Evolutionary conservation across 2,113 vertebrate genomes (phyloP).

Genomic region (Protomyctophum bolini): DNA sequence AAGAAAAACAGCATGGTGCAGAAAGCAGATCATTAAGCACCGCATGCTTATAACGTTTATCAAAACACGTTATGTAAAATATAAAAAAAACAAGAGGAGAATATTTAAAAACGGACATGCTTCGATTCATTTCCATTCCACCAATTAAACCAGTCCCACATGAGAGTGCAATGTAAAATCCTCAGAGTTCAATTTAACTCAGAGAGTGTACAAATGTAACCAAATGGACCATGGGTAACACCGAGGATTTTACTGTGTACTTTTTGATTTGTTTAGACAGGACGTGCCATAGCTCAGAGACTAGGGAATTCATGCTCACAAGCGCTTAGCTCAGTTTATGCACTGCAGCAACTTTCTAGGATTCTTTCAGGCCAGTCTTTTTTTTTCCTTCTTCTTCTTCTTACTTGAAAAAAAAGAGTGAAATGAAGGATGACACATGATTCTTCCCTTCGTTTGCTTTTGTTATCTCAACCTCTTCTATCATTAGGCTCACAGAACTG

Average conservation of each 20-base stretch:
- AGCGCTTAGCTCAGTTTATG: constrained; percentile 24
- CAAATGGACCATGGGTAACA: no score
- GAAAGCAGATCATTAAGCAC: constrained; percentile 61
- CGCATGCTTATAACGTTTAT: constrained; percentile 56
- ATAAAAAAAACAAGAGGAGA: constrained; percentile 39
- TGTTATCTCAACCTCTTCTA: constrained; percentile 30
- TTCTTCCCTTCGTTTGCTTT: constrained; percentile 38
- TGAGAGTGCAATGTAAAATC: constrained; percentile 7
- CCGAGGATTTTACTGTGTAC: not conserved
- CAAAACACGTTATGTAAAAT: constrained; percentile 46
- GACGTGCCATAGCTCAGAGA: constrained; percentile 39
- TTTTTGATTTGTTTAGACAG: constrained; percentile 23
- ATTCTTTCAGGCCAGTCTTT: constrained; percentile 36
- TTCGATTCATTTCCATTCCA: constrained; percentile 49
- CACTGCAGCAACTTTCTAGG: constrained; percentile 32
- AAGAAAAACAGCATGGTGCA: constrained; percentile 47
- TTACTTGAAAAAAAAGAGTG: constrained; percentile 2
- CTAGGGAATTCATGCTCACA: constrained; percentile 34
- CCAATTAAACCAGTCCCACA: constrained; percentile 41
- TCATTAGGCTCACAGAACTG: constrained; percentile 29
- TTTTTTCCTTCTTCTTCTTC: not conserved
- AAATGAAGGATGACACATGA: constrained; percentile 31
- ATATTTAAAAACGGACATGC: constrained; percentile 42
- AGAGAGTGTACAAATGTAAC: no score
- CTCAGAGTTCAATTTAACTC: no score